Base-by-base conservation (phyloP, 2,888 invertebrate genomes). In the Amphimallon solstitiale region DNA sequence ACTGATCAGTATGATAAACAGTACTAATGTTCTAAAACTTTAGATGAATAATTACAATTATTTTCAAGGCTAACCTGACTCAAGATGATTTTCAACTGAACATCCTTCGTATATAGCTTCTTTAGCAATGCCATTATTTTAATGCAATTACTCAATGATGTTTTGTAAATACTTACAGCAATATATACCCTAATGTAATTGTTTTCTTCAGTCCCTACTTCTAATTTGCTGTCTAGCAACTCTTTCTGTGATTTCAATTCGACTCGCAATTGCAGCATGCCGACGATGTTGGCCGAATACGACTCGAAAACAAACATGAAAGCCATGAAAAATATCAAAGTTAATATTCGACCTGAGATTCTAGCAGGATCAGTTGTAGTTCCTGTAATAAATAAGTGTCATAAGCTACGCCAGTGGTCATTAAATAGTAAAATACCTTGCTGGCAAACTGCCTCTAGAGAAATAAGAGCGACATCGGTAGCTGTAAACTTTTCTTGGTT, bases 261-360 rank as follows among this genome's bases (percentile, higher is more conserved):
- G 1, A 78, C 75, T 1, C 84, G 82, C 0, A 85, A 83, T 71
- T 84, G 84, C 9, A 85, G 76, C n/a, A 85, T 75, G 2, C 84
- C 84, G 9, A 86, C 83, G 60, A 86, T 85, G 70, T 84, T 84
- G 2, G 85, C 85, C 1, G 85, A 83, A 70, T 84, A 85, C 0
- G 85, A 82, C 0, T 84, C 83, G 70, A 84, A 85, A 6, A 86
- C 73, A 68, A 84, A 85, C 65, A 85, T 76, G 10, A 82, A 79
- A 0, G 82, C 78, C 1, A 84, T 69, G 21, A 84, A 78, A 12
- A 84, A 74, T 70, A 83, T 77, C 40, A 85, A 72, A 5, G 82
- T 77, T 9, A 84, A 78, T 19, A 83, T 81, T 38, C 84, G 76
- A 0, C 82, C 78, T 1, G 85, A 77, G 15, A 80, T 71, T 21